A percentile compares a stretch with the other conserved stretches of the same genome.
phyloP scores from a whole-genome alignment of 2,797 vertebrate genomes.

The Uromys caudimaculatus region DNA sequence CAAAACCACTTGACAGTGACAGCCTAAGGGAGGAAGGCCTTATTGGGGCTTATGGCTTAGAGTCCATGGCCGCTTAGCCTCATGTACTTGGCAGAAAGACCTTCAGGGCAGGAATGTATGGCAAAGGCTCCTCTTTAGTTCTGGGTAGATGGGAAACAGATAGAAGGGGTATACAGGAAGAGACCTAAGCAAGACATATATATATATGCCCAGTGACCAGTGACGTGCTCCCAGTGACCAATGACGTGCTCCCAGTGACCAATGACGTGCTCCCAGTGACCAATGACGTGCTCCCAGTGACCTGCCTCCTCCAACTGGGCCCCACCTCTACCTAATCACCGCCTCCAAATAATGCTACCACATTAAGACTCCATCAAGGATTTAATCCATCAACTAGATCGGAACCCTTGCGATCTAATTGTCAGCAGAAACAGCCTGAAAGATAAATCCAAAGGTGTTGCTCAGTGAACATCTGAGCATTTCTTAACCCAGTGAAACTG shows the following conservation, averaged over 20 bases:
- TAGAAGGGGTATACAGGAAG: not conserved
- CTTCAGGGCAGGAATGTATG: not conserved
- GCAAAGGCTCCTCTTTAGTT: not conserved
- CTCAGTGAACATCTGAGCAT: too few relatives aligned
- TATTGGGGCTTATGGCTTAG: not conserved
- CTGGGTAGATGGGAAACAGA: not conserved
- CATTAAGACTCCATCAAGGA: not conserved
- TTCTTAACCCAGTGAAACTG: not conserved
- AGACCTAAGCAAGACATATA: not conserved
- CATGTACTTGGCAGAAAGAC: not conserved
- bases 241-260: not conserved
- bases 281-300: not conserved
- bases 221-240: not conserved
- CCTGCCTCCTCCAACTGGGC: not conserved
- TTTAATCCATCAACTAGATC: not conserved
- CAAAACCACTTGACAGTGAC: not conserved
- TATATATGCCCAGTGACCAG: too few relatives aligned
- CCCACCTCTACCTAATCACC: not conserved
- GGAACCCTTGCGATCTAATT: not conserved
- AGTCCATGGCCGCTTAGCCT: not conserved
- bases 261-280: not conserved
- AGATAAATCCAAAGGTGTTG: not conserved
- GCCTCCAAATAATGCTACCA: not conserved
- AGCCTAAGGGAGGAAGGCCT: not conserved
- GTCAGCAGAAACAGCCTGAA: not conserved